phyloP scores from a whole-genome alignment of 2,888 invertebrate genomes.

The Mythimna albipuncta region DNA sequence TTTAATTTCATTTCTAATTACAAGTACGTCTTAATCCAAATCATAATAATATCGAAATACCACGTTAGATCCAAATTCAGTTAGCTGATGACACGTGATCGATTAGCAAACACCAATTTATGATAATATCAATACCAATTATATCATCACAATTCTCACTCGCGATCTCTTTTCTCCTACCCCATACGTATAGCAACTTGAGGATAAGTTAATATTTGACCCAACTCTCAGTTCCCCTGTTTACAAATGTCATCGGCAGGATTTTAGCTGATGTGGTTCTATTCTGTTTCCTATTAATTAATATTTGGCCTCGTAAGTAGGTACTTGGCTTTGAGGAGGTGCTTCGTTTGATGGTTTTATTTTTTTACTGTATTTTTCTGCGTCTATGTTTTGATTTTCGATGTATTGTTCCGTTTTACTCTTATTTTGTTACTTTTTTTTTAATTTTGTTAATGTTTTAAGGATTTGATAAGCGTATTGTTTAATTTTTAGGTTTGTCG shows the following conservation, averaged over 20 bases:
- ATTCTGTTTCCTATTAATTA: slow-evolving; percentile 60
- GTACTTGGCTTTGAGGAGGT: not conserved
- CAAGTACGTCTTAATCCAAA: no score
- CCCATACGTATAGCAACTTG: slow-evolving; percentile 55
- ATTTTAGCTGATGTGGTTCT: slow-evolving; percentile 54
- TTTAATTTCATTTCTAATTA: no score
- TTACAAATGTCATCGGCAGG: slow-evolving; percentile 67
- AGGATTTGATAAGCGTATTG: not conserved
- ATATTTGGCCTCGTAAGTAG: slow-evolving; percentile 12
- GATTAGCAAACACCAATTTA: no score
- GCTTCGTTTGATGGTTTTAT: not conserved
- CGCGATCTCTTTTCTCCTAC: slow-evolving; percentile 22
- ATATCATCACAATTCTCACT: not conserved
- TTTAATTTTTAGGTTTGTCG: no score
- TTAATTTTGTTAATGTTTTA: not conserved
- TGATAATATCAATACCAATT: not conserved
- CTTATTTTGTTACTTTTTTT: not conserved
- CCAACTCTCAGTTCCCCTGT: slow-evolving; percentile 55
- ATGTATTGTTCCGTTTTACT: not conserved
- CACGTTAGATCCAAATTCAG: no score
- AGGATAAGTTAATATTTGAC: slow-evolving; percentile 69
- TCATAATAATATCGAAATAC: no score
- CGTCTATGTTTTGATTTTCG: not conserved
- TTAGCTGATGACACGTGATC: no score
- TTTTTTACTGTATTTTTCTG: not conserved